Percentiles rank a stretch among this genome's conserved stretches.
Evolutionary conservation across 2,797 vertebrate genomes (phyloP).

Genomic region (Helarctos malayanus): DNA sequence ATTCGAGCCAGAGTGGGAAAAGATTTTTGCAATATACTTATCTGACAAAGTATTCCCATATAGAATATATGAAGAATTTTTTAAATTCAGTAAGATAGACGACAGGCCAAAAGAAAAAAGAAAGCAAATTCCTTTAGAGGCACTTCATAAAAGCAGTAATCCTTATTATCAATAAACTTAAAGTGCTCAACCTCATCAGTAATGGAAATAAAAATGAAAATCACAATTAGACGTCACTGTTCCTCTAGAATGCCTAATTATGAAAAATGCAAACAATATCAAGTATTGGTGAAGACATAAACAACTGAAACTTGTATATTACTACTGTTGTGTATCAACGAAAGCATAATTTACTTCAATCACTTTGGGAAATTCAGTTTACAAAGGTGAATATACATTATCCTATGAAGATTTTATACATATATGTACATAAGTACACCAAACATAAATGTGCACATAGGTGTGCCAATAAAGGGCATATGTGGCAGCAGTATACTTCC

Average conservation of each 20-base stretch:
- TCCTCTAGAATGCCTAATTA: background rate
- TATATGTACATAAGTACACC: background rate
- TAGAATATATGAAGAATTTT: background rate
- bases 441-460: background rate
- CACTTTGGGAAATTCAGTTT: background rate
- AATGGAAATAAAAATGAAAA: constrained; percentile 11
- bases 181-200: background rate
- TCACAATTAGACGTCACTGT: background rate
- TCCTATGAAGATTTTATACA: background rate
- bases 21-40: background rate
- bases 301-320: background rate
- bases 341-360: background rate
- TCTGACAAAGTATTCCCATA: background rate
- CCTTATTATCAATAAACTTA: background rate
- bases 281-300: background rate
- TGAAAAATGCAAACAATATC: background rate
- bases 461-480: background rate
- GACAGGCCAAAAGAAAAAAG: background rate
- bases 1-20: background rate
- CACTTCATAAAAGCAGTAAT: background rate
- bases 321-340: background rate
- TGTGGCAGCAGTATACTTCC: background rate
- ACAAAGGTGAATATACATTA: background rate
- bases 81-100: background rate
- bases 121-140: background rate